Evolutionary conservation across 2,888 invertebrate species (phyloP).

Genomic region (Halictus quadricinctus): DNA sequence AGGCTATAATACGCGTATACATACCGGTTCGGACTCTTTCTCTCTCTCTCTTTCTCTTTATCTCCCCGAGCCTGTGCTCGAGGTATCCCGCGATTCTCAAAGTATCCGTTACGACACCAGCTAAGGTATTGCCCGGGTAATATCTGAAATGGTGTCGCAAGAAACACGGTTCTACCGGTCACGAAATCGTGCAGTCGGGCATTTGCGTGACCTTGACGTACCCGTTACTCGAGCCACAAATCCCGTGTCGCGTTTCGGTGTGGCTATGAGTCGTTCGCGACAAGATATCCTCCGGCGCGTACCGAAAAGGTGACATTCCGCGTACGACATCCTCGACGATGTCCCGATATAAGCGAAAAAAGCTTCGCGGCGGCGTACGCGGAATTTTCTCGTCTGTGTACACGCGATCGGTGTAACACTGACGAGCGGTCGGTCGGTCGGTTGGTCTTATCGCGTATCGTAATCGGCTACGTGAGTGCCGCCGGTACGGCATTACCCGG

Average conservation of each 20-base stretch:
- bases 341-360: conserved; percentile 23
- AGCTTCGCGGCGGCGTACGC: conserved; percentile 22
- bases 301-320: conserved; percentile 51
- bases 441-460: conserved; percentile 47
- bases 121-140: conserved; percentile 56
- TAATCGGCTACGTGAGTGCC: conserved; percentile 56
- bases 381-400: conserved; percentile 41
- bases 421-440: conserved; percentile 16
- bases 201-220: conserved; percentile 56
- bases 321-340: conserved; percentile 38
- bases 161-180: conserved; percentile 41
- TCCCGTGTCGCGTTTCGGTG: conserved; percentile 58
- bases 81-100: conserved; percentile 39
- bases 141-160: conserved; percentile 58
- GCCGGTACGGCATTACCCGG: conserved; percentile 61
- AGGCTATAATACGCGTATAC: conserved; percentile 46
- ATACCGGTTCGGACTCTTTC: conserved; percentile 57
- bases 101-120: conserved; percentile 45
- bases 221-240: conserved; percentile 52
- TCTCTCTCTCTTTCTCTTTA: conserved; percentile 56
- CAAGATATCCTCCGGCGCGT: conserved; percentile 49
- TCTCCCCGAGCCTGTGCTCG: conserved; percentile 39
- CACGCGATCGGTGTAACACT: conserved; percentile 31
- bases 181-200: conserved; percentile 45
- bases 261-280: conserved; percentile 53